Base-by-base conservation (phyloP, 2,888 invertebrate genomes). In the Argyresthia goedartella region DNA sequence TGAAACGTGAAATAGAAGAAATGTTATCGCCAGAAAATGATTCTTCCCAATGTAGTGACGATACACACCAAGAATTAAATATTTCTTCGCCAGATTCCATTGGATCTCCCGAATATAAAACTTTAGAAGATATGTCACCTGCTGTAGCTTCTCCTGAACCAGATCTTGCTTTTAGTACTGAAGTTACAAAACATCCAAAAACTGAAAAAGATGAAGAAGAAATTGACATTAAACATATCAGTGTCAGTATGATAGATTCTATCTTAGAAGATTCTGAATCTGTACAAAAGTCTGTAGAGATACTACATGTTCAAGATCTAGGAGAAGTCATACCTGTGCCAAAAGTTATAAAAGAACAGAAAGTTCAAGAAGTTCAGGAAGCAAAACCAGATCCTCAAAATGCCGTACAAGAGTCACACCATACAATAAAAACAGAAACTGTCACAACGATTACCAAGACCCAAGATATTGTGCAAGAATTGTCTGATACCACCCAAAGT, bases 1-100 rank as follows among this genome's bases (percentile, higher is more conserved):
- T 86, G 52, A 85, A 84, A 66, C 71, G 81, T 60, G 86, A 86
- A 73, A 86, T 86, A 42, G 86, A 87, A 58, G 85, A 86, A 70
- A 78, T 85, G 78, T 59, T 86, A 36, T 59, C 77, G 34, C 86
- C 86, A 42, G 84, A 84, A 73, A 84, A 80, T 61, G 82, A 85
- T 58, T 74, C 73, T 13, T 81, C 82, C n/a, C 59, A 67, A 53
- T 59, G 59, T n/a, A 79, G 74, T 55, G 81, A 82, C 47, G 74
- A 70, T 25, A 71, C 73, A 16, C 78, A 77, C 11, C 70, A 68
- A 62, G 84, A 80, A 59, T 60, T 78, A 33, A 66, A 63, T 34
- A 75, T 76, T 44, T 66, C 67, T 25, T 14, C n/a, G 10, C 72
- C 71, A 54, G 67, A 64, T 7, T 73, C 75, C 4, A 66, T 74